These are phyloP conservation scores for Xiphophorus couchianus DNA, from an alignment of 2,113 vertebrate genomes.

Conservation along the genomic window DNA sequence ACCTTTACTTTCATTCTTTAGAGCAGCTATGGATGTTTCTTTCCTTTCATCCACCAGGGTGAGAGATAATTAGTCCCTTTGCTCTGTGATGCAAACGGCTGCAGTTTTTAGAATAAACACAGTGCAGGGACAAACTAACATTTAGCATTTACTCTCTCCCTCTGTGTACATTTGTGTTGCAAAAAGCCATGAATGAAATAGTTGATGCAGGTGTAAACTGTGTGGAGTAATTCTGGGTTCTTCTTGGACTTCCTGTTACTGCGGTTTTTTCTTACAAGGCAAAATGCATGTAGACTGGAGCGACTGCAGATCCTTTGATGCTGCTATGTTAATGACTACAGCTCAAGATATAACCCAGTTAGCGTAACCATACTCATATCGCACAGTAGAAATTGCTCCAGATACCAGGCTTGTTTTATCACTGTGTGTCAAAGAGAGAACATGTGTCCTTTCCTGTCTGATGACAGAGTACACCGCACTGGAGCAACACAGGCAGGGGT, in stretches of 20 bases:
- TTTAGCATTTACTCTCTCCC: not conserved
- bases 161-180: not conserved
- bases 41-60: conserved; percentile 7
- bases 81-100: conserved; percentile 10
- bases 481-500: not conserved
- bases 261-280: not conserved
- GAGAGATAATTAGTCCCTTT: conserved; percentile 41
- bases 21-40: conserved; percentile 3
- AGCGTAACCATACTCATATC: conserved; percentile 19
- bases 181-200: not conserved
- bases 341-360: conserved; percentile 21
- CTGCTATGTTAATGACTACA: conserved; percentile 21
- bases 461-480: not conserved
- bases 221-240: not conserved
- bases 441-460: not conserved
- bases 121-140: not conserved
- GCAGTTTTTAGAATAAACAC: not conserved
- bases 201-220: not conserved
- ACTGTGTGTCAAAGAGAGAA: conserved; percentile 1
- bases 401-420: conserved; percentile 18
- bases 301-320: conserved; percentile 35
- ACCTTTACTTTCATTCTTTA: not conserved
- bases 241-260: not conserved
- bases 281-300: conserved; percentile 3
- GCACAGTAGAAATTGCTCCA: conserved; percentile 19